Base-by-base conservation (phyloP, 2,888 invertebrate species). In the Imbricaverruca yamaguchii region DNA sequence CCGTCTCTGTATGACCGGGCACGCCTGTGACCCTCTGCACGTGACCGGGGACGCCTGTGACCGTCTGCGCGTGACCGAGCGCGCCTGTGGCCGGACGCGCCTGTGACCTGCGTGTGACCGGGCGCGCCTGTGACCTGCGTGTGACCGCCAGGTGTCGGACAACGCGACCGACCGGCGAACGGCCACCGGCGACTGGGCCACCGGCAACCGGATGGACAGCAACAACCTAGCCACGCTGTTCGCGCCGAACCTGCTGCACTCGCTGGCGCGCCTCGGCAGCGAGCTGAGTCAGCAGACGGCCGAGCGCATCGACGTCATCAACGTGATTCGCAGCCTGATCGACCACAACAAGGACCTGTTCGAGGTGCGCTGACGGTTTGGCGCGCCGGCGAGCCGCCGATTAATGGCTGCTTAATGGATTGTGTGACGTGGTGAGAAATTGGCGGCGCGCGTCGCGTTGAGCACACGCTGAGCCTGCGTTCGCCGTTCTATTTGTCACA, bases 191-290 rank as follows among this genome's bases (percentile, higher is more conserved):
- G 85, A 84, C 82, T 78, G 86, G 80, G 21, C 55, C 55, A 63
- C 80, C 81, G 97, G 97, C 2, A 97, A 97, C 89, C 95, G 94
- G 89, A 97, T 97, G 97, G 95, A 96, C 87, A 92, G 94, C 78
- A 93, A 92, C 81, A 97, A 97, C 87, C 89, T 97, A 83, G 97
- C 97, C 0, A 97, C 96, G 0, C 85, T 97, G 67, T 95, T 97
- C 87, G 97, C 97, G 3, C 97, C 97, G 0, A 97, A 96, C 86
- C 93, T 97, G 85, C 90, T 97, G 81, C 95, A 96, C 86, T 92
- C 91, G 85, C 80, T 82, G 80, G 81, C 82, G 23, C 67, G 55
- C 53, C 81, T 81, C 15, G 83, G 81, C 21, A 86, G 87, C 63
- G 90, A 90, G 84, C 86, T 89, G 80, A 90, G 89, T 0, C 90